Percentiles rank a stretch among this genome's conserved stretches.
Conservation (phyloP, 2,888 invertebrate species). For the Caenorhabditis parvicauda region DNA sequence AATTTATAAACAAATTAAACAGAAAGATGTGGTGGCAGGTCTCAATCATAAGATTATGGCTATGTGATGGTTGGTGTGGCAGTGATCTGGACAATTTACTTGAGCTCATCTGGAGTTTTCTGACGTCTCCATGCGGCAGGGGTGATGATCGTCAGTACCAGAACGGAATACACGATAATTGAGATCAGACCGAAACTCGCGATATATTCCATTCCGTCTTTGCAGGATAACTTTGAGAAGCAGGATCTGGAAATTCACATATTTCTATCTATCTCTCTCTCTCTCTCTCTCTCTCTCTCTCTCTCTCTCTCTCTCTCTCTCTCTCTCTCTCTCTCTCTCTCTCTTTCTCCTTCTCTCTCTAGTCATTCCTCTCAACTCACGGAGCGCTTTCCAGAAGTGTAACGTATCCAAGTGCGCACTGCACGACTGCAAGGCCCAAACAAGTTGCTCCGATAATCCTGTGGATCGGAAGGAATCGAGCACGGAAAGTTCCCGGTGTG, state of each 20-base stretch:
- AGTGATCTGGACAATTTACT: conserved; percentile 11
- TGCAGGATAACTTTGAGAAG: conserved; percentile 33
- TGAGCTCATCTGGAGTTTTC: conserved; percentile 49
- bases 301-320: too few species aligned
- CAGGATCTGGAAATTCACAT: conserved; percentile 24
- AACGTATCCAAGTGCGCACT: conserved; percentile 28
- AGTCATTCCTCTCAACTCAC: background rate
- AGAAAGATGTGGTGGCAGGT: conserved; percentile 2
- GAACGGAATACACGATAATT: conserved; percentile 42
- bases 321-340: too few species aligned
- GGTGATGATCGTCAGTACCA: conserved; percentile 36
- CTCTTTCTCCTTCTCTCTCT: too few species aligned
- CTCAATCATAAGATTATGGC: conserved; percentile 3
- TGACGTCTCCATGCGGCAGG: conserved; percentile 45
- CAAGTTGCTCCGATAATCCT: conserved; percentile 30
- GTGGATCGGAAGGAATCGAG: conserved; percentile 41
- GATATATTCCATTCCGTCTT: conserved; percentile 35
- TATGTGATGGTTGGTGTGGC: background rate
- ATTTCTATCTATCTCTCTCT: too few species aligned
- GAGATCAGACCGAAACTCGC: conserved; percentile 43
- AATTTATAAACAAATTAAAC: background rate
- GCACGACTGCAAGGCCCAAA: conserved; percentile 22
- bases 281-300: too few species aligned
- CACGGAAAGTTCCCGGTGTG: conserved; percentile 23
- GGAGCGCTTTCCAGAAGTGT: conserved; percentile 6